Evolutionary conservation across 1,140 invertebrate genomes (phyloP).

Genomic region (Globodera rostochiensis): DNA sequence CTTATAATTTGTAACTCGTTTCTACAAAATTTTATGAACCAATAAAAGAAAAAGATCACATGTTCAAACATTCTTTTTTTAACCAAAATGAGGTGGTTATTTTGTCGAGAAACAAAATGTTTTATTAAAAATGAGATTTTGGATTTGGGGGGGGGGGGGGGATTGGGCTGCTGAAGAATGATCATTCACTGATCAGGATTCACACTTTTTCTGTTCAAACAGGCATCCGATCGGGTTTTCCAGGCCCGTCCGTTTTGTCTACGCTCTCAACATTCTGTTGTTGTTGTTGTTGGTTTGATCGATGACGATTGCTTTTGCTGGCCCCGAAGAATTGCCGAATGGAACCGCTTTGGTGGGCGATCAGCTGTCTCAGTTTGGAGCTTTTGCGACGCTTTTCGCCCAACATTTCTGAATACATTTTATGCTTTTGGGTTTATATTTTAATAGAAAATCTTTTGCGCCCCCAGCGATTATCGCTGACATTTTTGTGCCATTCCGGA

Average conservation of each 20-base stretch:
- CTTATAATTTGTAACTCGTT: too few relatives aligned
- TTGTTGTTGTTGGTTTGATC: not conserved
- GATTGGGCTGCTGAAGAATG: too few relatives aligned
- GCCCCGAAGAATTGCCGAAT: not conserved
- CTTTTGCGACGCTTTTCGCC: conserved; percentile 19
- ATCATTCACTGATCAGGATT: too few relatives aligned
- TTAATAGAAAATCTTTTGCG: not conserved
- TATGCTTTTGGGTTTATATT: not conserved
- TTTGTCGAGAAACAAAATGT: too few relatives aligned
- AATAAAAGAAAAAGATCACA: too few relatives aligned
- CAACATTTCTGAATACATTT: not conserved
- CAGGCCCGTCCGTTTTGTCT: not conserved
- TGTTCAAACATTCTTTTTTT: too few relatives aligned
- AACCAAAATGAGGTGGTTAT: too few relatives aligned
- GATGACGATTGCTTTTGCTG: not conserved
- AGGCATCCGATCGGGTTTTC: not conserved
- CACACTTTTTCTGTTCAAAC: not conserved
- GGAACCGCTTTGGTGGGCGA: conserved; percentile 16
- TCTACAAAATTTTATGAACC: too few relatives aligned
- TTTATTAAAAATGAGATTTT: too few relatives aligned
- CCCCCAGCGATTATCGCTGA: too few relatives aligned
- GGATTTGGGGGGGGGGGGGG: too few relatives aligned
- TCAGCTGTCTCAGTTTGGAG: conserved; percentile 17
- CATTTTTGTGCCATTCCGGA: too few relatives aligned
- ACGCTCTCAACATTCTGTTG: not conserved